A percentile compares a stretch with the other conserved stretches of the same genome.
These are phyloP conservation scores for Luidia sarsii DNA, from an alignment of 53 echinoderm and acorn worm species.

Conservation along the genomic window DNA sequence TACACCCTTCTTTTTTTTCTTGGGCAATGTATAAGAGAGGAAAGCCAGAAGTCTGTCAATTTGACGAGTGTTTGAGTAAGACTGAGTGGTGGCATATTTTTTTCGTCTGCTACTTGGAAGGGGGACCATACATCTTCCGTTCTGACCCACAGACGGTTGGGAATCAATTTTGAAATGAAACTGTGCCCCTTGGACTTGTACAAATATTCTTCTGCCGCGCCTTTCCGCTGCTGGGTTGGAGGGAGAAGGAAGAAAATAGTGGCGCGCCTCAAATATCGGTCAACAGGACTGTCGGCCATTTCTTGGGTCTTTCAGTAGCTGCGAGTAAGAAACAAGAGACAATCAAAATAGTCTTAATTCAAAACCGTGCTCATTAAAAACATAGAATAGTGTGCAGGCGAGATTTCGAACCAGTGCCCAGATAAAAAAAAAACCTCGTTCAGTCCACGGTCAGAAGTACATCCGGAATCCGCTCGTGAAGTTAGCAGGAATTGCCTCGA, in stretches of 20 bases:
- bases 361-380: background rate
- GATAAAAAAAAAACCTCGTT: no score
- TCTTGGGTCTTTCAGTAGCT: background rate
- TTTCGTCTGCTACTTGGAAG: background rate
- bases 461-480: no score
- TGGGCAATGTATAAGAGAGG: no score
- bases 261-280: slow-evolving; percentile 20
- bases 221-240: background rate
- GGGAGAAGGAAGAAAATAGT: background rate
- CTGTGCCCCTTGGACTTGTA: slow-evolving; percentile 5
- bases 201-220: slow-evolving; percentile 2
- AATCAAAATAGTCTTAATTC: slow-evolving; percentile 35
- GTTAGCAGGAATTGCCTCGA: no score
- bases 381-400: no score
- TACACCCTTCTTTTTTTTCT: background rate
- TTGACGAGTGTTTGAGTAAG: background rate
- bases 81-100: background rate
- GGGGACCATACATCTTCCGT: no score
- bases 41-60: background rate
- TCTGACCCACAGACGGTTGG: background rate
- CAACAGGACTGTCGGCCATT: background rate
- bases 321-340: slow-evolving; percentile 27
- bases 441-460: no score
- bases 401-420: no score
- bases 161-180: slow-evolving; percentile 39